phyloP scores from a whole-genome alignment of 2,888 invertebrate genomes.

The Dorcus parallelipipedus region DNA sequence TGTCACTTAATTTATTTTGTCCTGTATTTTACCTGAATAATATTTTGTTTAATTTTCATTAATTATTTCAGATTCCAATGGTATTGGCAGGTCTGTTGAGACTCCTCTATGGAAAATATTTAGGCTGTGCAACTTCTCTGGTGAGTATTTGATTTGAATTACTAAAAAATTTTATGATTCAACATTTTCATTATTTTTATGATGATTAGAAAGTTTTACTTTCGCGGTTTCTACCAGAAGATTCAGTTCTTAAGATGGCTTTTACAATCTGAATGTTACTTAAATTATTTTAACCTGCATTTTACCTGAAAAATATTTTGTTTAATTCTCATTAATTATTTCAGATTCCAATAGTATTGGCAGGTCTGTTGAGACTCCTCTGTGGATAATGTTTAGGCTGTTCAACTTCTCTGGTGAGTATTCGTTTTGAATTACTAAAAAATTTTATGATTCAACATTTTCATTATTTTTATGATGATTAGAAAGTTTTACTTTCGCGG shows the following conservation, averaged over 20 bases:
- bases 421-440: not conserved
- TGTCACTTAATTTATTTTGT: not conserved
- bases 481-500: slow-evolving; percentile 36
- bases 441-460: not conserved
- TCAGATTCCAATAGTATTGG: not conserved
- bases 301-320: too few species aligned
- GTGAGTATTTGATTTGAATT: not conserved
- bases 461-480: slow-evolving; percentile 48
- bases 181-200: not conserved
- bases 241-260: slow-evolving; percentile 33
- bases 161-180: not conserved
- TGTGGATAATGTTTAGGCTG: not conserved
- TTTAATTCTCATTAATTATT: not conserved
- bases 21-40: not conserved
- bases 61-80: not conserved
- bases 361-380: too few species aligned
- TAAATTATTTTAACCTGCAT: too few species aligned
- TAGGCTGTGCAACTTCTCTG: not conserved
- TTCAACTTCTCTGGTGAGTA: not conserved
- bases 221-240: too few species aligned
- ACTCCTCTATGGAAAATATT: not conserved
- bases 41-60: not conserved
- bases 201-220: slow-evolving; percentile 52
- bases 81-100: too few species aligned
- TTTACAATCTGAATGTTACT: too few species aligned